Conservation (phyloP, 2,888 invertebrate genomes). For the Chymomyza caudatula region DNA sequence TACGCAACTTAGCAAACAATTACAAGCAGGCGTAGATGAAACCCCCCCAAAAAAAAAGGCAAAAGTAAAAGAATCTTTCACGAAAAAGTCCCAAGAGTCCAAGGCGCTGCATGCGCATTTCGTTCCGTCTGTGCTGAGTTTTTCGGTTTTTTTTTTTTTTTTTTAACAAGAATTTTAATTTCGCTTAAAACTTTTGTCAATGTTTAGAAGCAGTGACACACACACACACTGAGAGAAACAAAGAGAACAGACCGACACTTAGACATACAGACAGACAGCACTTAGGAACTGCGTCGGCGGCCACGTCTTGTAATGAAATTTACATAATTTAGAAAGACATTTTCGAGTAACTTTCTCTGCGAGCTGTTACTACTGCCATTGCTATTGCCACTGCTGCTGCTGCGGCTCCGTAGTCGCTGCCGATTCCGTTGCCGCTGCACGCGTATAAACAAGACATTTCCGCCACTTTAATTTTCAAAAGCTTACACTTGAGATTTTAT, state of each 20-base stretch:
- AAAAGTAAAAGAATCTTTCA: background rate
- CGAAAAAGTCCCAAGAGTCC: background rate
- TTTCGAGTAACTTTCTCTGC: conserved; percentile 49
- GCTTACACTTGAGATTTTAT: conserved; percentile 72
- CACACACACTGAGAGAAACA: conserved; percentile 12
- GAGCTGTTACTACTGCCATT: too few relatives aligned
- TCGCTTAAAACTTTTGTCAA: conserved; percentile 52
- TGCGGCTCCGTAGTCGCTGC: conserved; percentile 12
- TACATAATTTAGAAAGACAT: conserved; percentile 71
- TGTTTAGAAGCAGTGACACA: background rate
- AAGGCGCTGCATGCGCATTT: background rate
- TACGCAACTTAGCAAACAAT: conserved; percentile 64
- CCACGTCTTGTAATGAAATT: conserved; percentile 64
- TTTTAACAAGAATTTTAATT: conserved; percentile 62
- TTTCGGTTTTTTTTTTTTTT: background rate
- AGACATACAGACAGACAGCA: conserved; percentile 22
- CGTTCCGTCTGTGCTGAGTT: background rate
- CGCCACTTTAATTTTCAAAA: conserved; percentile 70
- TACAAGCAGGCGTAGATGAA: conserved; percentile 30
- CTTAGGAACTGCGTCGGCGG: conserved; percentile 19
- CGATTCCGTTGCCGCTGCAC: conserved; percentile 32
- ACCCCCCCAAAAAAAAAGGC: conserved; percentile 27
- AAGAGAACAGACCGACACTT: background rate
- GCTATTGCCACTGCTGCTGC: conserved; percentile 7
- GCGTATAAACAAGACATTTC: conserved; percentile 67